Conservation (phyloP, 2,113 vertebrate genomes). For the Esox niger region DNA sequence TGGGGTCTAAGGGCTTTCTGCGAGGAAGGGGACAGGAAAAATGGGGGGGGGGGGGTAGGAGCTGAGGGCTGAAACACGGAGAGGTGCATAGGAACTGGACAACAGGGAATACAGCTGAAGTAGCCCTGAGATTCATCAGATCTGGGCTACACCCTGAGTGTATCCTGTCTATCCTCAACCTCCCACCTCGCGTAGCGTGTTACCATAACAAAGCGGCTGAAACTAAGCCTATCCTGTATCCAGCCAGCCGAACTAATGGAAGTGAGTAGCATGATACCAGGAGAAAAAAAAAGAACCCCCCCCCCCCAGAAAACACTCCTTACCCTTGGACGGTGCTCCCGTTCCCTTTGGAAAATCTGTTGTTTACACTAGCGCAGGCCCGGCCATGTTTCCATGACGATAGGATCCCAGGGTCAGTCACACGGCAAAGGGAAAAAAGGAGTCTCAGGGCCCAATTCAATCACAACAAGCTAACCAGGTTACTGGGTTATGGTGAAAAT, state of each 20-base stretch:
- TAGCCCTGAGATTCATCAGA: too few relatives aligned
- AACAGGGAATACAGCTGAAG: too few relatives aligned
- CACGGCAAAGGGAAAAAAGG: slow-evolving; percentile 40
- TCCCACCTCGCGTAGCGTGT: too few relatives aligned
- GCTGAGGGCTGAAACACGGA: too few relatives aligned
- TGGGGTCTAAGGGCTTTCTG: too few relatives aligned
- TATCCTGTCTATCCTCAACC: too few relatives aligned
- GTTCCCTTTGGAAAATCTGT: slow-evolving; percentile 56
- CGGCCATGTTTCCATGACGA: slow-evolving; percentile 72
- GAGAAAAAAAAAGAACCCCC: neutral
- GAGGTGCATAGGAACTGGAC: too few relatives aligned
- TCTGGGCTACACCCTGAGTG: neutral
- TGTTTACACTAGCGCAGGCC: slow-evolving; percentile 71
- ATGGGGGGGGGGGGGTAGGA: neutral
- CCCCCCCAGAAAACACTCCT: slow-evolving; percentile 42
- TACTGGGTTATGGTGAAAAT: slow-evolving; percentile 1
- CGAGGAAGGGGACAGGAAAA: too few relatives aligned
- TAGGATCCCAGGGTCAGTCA: slow-evolving; percentile 60
- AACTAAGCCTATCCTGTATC: neutral
- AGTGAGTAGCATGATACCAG: too few relatives aligned
- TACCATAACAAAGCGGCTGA: slow-evolving; percentile 1
- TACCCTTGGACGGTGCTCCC: slow-evolving; percentile 45
- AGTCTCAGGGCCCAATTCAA: neutral
- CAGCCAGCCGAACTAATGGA: too few relatives aligned
- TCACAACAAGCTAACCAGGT: slow-evolving; percentile 1